Evolutionary conservation across 1,140 invertebrate genomes (phyloP), one percentile per base, ranked within the genome.

Genomic region (Agrypnia vestita): DNA sequence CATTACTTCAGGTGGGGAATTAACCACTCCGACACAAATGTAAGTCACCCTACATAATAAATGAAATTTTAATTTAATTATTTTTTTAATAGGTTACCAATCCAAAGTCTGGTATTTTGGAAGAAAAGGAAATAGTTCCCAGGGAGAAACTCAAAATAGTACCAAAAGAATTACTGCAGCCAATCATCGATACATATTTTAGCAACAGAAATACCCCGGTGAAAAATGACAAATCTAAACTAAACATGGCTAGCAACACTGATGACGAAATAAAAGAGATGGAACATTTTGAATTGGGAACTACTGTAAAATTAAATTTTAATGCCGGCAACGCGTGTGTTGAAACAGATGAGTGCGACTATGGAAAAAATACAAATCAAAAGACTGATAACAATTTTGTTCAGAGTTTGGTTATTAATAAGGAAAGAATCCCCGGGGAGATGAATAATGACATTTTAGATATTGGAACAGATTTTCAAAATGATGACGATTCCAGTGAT

Each of bases 361-460:
- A 44, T 67, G 21, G 35, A 15, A 62, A 62, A 19, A 21, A 62
- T 13, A 6, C 21, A 9, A 3, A 12, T 62, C 12, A 67, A n/a
- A 67, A 44, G 35, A 13, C 43, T 15, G 62, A 8, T 46, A 35
- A 67, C 44, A n/a, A 15, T 67, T 44, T 44, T 10, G 15, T 44
- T 15, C 12, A 44, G 62, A 46, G 4, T 12, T 12, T 21, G 10
- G 10, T 67, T 67, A 44, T n/a, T n/a, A 15, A 56, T 56, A n/a
- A n/a, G 17, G 25, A 35, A 35, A 35, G 25, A 3, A 35, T 35
- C 6, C 25, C 25, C 25, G n/a, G n/a, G n/a, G n/a, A n/a, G 8
- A 64, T 47, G 64, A 86, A 85, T 83, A 86, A 86, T 17, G 74
- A 81, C 77, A 25, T 72, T 85, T 43, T 88, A 87, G 71, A 81